Conservation (phyloP, 2,113 vertebrate genomes). For the Jacana jacana region DNA sequence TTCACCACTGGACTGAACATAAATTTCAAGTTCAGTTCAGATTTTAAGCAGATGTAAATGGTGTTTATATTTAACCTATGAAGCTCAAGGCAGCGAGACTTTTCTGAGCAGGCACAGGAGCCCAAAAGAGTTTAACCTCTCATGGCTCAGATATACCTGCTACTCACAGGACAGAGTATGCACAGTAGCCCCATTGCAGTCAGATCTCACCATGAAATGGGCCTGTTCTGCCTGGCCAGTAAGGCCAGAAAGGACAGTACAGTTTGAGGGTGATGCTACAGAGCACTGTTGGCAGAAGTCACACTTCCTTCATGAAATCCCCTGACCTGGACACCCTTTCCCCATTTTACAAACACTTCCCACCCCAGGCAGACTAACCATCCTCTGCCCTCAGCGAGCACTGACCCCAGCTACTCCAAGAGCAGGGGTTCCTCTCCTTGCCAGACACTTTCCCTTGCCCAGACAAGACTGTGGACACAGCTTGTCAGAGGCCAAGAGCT, state of each 20-base stretch:
- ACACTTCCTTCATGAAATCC: not conserved
- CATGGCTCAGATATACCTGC: not conserved
- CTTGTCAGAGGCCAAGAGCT: not conserved
- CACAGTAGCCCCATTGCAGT: too few relatives aligned
- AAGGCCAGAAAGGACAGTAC: not conserved
- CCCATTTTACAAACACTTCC: not conserved
- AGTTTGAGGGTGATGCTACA: not conserved
- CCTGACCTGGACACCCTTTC: not conserved
- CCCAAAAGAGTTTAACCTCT: not conserved
- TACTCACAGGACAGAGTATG: not conserved
- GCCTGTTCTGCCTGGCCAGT: too few relatives aligned
- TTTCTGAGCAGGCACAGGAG: not conserved
- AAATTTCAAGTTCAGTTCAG: conserved; percentile 43
- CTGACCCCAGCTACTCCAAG: accelerated
- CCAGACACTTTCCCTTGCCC: not conserved
- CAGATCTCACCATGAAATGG: not conserved
- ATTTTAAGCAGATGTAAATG: conserved; percentile 43
- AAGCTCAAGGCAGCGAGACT: not conserved
- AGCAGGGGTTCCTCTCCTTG: not conserved
- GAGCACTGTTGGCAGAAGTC: not conserved
- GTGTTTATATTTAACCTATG: not conserved
- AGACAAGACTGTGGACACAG: too few relatives aligned
- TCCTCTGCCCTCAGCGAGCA: not conserved
- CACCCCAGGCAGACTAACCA: not conserved
- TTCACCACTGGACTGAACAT: conserved; percentile 9